These are phyloP conservation scores for Cyprinus carpio DNA, from an alignment of 2,113 vertebrate species.

Conservation along the genomic window DNA sequence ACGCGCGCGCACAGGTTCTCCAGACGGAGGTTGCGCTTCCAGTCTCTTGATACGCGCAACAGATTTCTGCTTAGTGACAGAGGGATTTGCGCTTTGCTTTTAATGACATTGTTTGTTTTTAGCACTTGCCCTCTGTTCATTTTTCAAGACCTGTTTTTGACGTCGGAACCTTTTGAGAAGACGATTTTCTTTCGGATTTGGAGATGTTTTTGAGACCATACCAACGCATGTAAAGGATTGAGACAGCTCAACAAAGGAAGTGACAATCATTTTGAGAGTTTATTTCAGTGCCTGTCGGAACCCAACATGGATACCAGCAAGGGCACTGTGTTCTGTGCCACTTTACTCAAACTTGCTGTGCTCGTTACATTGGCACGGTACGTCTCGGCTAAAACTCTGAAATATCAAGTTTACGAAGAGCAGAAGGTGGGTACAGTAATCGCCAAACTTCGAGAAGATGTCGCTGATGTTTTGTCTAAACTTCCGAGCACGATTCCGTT, in stretches of 20 bases:
- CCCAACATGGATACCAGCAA: slow-evolving; percentile 46
- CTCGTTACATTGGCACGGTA: slow-evolving; percentile 68
- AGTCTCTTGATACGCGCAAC: slow-evolving; percentile 57
- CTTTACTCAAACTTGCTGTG: slow-evolving; percentile 66
- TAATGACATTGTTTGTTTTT: not conserved
- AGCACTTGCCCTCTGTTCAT: not conserved
- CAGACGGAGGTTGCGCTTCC: slow-evolving; percentile 56
- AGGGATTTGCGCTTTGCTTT: not conserved
- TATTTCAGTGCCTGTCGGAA: slow-evolving; percentile 21
- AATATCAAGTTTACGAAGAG: slow-evolving; percentile 94
- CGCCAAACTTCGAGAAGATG: slow-evolving; percentile 88
- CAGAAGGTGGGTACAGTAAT: slow-evolving; percentile 90
- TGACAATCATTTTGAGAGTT: slow-evolving; percentile 34
- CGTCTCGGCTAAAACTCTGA: slow-evolving; percentile 82
- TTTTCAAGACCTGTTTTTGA: not conserved
- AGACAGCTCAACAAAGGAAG: slow-evolving; percentile 20
- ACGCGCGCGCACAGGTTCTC: slow-evolving; percentile 62
- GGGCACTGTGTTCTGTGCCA: slow-evolving; percentile 54
- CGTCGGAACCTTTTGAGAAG: not conserved
- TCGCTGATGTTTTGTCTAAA: slow-evolving; percentile 85
- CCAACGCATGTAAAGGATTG: slow-evolving; percentile 24
- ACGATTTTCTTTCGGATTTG: slow-evolving; percentile 56
- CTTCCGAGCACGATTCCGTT: slow-evolving; percentile 84
- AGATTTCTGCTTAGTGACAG: slow-evolving; percentile 54
- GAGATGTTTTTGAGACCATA: slow-evolving; percentile 33